Conservation (phyloP, 2,888 invertebrate species). For the Epinotia brunnichana region DNA sequence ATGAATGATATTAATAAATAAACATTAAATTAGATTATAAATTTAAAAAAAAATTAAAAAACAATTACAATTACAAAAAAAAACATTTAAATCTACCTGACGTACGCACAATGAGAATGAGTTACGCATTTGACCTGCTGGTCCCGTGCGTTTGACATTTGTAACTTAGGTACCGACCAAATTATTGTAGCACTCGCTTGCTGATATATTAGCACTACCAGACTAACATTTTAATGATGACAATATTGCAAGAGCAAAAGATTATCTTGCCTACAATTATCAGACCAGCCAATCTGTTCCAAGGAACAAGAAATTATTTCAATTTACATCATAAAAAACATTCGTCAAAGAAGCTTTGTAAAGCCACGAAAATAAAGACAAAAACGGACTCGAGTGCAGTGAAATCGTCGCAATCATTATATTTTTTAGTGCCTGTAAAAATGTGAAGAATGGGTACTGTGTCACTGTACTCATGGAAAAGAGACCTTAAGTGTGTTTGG, state of each 20-base stretch:
- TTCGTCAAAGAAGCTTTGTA: neutral
- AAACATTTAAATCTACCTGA: no score
- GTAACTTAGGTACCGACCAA: no score
- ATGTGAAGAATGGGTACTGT: conserved; percentile 2
- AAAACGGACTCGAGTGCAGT: conserved; percentile 13
- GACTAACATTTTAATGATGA: neutral
- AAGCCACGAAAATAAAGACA: conserved; percentile 19
- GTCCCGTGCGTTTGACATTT: no score
- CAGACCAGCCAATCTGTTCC: neutral
- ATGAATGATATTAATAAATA: no score
- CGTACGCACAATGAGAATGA: no score
- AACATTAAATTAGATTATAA: no score
- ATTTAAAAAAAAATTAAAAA: no score
- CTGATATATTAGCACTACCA: no score
- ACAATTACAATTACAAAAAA: no score
- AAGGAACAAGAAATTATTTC: neutral
- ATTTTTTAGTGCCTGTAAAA: conserved; percentile 31
- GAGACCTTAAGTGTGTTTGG: neutral
- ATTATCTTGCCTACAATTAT: neutral
- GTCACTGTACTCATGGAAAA: neutral
- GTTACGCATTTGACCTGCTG: no score
- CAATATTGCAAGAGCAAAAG: neutral
- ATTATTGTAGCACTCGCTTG: no score
- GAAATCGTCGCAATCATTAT: conserved; percentile 21
- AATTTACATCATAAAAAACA: neutral